Conservation (phyloP, 1,140 invertebrate species). For the Drosophila saltans region DNA sequence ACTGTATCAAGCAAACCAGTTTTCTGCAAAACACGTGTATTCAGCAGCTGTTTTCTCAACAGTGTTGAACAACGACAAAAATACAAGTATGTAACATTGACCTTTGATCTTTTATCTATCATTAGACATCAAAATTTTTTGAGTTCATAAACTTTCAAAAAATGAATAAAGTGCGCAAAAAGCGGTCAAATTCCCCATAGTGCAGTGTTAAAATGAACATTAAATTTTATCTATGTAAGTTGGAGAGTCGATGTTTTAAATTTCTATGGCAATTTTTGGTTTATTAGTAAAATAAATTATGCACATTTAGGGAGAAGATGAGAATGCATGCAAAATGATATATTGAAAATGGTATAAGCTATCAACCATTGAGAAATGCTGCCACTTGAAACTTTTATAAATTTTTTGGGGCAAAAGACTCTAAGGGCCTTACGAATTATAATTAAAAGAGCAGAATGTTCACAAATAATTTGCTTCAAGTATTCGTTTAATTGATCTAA, state of each 20-base stretch:
- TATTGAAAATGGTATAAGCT: slow-evolving; percentile 61
- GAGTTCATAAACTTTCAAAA: too few species aligned
- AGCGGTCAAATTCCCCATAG: too few species aligned
- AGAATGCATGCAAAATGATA: slow-evolving; percentile 3
- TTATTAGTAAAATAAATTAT: slow-evolving; percentile 48
- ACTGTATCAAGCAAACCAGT: too few species aligned
- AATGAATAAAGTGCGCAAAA: too few species aligned
- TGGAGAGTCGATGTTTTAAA: slow-evolving; percentile 28
- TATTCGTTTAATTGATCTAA: slow-evolving; percentile 12
- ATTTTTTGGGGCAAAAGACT: not conserved
- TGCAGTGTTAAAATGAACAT: slow-evolving; percentile 75
- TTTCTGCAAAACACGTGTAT: too few species aligned
- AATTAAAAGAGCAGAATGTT: slow-evolving; percentile 1
- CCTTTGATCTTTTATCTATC: too few species aligned
- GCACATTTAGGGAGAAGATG: slow-evolving; percentile 25
- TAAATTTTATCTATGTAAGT: slow-evolving; percentile 60
- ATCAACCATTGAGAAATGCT: slow-evolving; percentile 57
- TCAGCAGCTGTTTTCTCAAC: too few species aligned
- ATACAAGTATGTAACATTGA: too few species aligned
- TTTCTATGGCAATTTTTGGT: slow-evolving; percentile 32
- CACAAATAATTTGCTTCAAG: not conserved
- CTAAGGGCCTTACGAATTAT: not conserved
- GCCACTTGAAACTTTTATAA: slow-evolving; percentile 1
- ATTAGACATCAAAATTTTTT: too few species aligned
- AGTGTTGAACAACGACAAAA: too few species aligned